Percentiles rank a stretch among this genome's conserved stretches.
These are phyloP conservation scores for Melolontha melolontha DNA, from an alignment of 2,888 invertebrate genomes.

Conservation along the genomic window DNA sequence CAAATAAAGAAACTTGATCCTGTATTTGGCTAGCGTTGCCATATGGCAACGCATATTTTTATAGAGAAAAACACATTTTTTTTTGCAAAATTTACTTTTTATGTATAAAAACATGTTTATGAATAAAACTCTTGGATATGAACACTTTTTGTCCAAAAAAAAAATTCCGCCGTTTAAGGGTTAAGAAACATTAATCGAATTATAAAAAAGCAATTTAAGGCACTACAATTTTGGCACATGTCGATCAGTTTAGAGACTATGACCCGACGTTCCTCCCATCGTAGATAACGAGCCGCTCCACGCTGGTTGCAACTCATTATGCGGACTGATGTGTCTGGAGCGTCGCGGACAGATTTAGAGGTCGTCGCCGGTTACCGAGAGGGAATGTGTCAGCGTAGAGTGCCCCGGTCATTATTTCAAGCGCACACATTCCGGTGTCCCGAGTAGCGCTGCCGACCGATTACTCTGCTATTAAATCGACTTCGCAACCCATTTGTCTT, in stretches of 20 bases:
- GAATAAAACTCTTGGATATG: no score
- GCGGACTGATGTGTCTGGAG: constrained; percentile 55
- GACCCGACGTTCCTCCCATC: constrained; percentile 39
- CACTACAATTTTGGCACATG: constrained; percentile 29
- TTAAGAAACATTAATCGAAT: not conserved
- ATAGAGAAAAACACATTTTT: no score
- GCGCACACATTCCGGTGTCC: constrained; percentile 51
- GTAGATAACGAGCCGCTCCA: constrained; percentile 46
- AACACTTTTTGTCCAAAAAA: no score
- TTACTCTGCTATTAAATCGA: constrained; percentile 53
- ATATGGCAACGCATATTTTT: no score
- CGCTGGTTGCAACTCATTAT: constrained; percentile 54
- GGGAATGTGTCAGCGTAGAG: constrained; percentile 51
- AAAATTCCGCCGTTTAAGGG: no score
- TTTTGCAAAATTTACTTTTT: no score
- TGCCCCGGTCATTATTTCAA: constrained; percentile 52
- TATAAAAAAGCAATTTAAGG: constrained; percentile 6
- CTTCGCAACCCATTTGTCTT: constrained; percentile 57
- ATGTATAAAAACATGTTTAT: no score
- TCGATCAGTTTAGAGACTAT: constrained; percentile 16
- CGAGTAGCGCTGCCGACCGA: constrained; percentile 48
- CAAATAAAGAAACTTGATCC: no score
- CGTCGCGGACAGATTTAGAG: constrained; percentile 60
- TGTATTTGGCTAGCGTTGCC: no score
- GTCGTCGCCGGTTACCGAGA: constrained; percentile 44